phyloP scores from a whole-genome alignment of 1,140 invertebrate genomes.

The Tetranychus urticae region DNA sequence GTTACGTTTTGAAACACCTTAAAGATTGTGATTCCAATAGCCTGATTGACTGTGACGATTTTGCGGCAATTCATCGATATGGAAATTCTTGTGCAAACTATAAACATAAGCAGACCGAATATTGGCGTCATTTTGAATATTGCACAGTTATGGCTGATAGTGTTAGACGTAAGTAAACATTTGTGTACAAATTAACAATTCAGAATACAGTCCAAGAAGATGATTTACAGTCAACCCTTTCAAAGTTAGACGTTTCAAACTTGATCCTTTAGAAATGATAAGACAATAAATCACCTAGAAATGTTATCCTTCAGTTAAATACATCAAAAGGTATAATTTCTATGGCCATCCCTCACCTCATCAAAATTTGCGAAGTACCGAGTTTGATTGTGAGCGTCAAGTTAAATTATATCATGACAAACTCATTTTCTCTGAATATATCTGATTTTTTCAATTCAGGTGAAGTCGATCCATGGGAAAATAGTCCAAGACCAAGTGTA shows the following conservation, averaged over 20 bases:
- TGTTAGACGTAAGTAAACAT: neutral
- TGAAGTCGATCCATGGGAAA: neutral
- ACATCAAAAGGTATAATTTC: too few species aligned
- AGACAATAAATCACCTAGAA: too few species aligned
- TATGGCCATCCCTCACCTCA: too few species aligned
- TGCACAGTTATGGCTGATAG: neutral
- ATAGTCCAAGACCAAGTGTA: neutral
- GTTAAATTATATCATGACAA: neutral
- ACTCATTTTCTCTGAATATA: too few species aligned
- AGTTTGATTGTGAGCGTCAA: neutral
- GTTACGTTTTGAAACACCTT: constrained; percentile 48
- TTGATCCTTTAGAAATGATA: too few species aligned
- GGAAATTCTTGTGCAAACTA: constrained; percentile 1
- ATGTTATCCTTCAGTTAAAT: too few species aligned
- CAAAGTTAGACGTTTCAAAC: too few species aligned
- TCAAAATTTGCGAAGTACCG: neutral
- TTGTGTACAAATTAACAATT: too few species aligned
- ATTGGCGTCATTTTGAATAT: neutral
- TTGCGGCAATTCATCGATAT: constrained; percentile 38
- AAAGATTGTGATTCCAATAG: constrained; percentile 44
- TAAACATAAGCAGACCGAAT: neutral
- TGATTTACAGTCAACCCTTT: too few species aligned
- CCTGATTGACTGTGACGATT: constrained; percentile 7
- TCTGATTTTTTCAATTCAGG: neutral
- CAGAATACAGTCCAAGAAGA: neutral